A percentile compares a stretch with the other conserved stretches of the same genome.
These are phyloP conservation scores for Sciurus carolinensis DNA, from an alignment of 2,797 vertebrate genomes.

Conservation along the genomic window DNA sequence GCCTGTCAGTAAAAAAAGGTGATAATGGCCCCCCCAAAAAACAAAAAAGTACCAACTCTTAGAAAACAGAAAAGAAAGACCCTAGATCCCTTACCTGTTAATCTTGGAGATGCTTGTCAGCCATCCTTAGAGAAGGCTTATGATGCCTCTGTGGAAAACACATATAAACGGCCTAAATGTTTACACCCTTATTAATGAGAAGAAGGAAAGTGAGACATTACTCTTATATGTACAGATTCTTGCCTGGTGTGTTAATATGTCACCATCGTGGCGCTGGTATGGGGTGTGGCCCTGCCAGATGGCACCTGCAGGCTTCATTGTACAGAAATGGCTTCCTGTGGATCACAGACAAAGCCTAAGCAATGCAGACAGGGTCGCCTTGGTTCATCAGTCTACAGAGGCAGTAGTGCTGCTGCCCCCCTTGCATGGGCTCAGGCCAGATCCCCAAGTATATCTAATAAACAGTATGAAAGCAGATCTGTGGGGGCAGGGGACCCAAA, in stretches of 20 bases:
- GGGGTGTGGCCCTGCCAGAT: neutral
- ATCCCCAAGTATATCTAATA: neutral
- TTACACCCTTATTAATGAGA: conserved; percentile 46
- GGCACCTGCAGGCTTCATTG: conserved; percentile 20
- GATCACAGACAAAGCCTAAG: neutral
- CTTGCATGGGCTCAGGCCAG: neutral
- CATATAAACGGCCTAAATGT: neutral
- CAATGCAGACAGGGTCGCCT: neutral
- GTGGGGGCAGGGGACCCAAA: neutral
- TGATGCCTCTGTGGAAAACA: conserved; percentile 7
- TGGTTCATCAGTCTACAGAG: neutral
- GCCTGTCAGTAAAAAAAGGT: conserved; percentile 72
- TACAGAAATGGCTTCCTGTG: neutral
- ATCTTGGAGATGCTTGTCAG: conserved; percentile 39
- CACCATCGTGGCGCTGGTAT: neutral
- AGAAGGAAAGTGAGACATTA: neutral
- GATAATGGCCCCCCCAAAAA: neutral
- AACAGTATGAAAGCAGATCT: neutral
- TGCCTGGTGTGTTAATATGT: neutral
- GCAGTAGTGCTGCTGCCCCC: neutral
- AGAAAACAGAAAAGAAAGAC: conserved; percentile 57
- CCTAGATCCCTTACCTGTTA: conserved; percentile 29
- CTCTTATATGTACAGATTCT: neutral
- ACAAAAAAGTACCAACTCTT: conserved; percentile 56
- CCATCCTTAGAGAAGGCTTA: neutral